Evolutionary conservation across 1,140 invertebrate species (phyloP), one percentile per base, ranked within the genome.

Genomic region (Drosophila suzukii): DNA sequence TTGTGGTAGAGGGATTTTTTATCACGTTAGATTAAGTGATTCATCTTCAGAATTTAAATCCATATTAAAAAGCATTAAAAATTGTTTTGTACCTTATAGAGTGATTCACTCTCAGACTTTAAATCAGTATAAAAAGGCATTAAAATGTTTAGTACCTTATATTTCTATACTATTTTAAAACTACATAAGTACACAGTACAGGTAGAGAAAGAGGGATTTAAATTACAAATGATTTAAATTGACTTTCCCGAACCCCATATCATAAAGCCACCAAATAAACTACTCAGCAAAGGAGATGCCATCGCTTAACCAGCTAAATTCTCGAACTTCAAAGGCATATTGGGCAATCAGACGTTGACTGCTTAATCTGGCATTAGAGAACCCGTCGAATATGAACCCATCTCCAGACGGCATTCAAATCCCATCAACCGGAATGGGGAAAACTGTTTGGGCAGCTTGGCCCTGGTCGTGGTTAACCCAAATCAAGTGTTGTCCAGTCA

Each of bases 401-500:
- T 24, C 44, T 62, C 57, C 55, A n/a, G 13, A 10, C 15, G 10
- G 47, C 47, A 51, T 15, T 63, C 34, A 75, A 76, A 76, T 50
- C 49, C 41, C 61, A 67, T 76, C 49, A 59, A 76, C 34, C 36
- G 73, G 61, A 59, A 76, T 49, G 17, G 72, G 24, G 20, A 47
- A 67, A 51, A 75, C 73, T 34, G 47, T 53, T 20, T 34, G 17
- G 12, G 11, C n/a, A n/a, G 55, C 49, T 51, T 43, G 36, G 51
- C 36, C 49, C 51, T 10, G 32, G 30, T 20, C 20, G 49, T 56
- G 71, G 59, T 20, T 59, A 47, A 67, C 73, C 73, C 73, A 76
- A 75, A 76, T 76, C 72, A 76, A 76, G 61, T 66, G 47, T 50
- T 75, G 73, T 61, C 63, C 54, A 76, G 73, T 76, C 73, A 76